Evolutionary conservation across 2,797 vertebrate genomes (phyloP).

Genomic region (Astyanax mexicanus): DNA sequence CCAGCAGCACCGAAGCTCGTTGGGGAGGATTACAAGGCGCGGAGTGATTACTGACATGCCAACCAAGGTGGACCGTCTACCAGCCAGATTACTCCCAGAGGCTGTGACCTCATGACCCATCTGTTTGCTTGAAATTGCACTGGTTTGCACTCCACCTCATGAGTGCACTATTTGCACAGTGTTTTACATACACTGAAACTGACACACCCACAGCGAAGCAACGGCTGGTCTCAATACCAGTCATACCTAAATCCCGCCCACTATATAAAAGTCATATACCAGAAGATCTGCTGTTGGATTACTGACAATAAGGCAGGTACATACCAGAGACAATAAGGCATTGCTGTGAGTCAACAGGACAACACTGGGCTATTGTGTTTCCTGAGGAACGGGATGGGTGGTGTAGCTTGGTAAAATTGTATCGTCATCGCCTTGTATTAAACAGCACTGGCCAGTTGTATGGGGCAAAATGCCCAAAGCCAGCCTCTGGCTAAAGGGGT

Average conservation of each 20-base stretch:
- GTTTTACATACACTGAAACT: slow-evolving; percentile 20
- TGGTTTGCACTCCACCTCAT: neutral
- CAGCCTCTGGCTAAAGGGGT: too few species aligned
- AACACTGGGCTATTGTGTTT: neutral
- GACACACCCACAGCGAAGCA: slow-evolving; percentile 39
- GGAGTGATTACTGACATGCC: neutral
- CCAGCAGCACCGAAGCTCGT: slow-evolving; percentile 19
- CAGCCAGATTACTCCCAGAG: slow-evolving; percentile 1
- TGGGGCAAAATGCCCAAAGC: too few species aligned
- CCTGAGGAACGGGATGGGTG: neutral
- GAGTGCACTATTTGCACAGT: neutral
- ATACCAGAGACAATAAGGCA: neutral
- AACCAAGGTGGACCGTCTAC: slow-evolving; percentile 17
- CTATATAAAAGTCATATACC: neutral
- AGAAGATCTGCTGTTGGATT: neutral
- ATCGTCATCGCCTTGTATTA: too few species aligned
- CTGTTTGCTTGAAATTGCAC: slow-evolving; percentile 3
- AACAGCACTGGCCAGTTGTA: too few species aligned
- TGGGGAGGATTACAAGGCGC: slow-evolving; percentile 5
- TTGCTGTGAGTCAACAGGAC: slow-evolving; percentile 12
- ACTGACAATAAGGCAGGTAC: slow-evolving; percentile 22
- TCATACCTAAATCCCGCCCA: slow-evolving; percentile 8
- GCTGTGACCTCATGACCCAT: slow-evolving; percentile 13
- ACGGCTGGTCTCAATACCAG: neutral
- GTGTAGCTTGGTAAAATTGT: too few species aligned